A percentile compares a stretch with the other conserved stretches of the same genome.
These are phyloP conservation scores for Griposia aprilina DNA, from an alignment of 2,888 invertebrate genomes.

Conservation along the genomic window DNA sequence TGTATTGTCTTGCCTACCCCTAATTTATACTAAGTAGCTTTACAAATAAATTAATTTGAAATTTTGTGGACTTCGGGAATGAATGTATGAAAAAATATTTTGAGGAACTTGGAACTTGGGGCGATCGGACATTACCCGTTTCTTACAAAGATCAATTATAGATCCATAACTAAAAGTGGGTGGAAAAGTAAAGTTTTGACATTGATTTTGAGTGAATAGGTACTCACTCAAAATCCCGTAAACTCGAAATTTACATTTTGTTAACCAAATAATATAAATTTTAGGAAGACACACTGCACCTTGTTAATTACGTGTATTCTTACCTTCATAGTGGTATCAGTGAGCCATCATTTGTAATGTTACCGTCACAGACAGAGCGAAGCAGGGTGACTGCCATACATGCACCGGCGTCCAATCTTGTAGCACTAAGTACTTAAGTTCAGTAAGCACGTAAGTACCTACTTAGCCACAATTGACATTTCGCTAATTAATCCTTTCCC, in stretches of 20 bases:
- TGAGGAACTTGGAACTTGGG: too few relatives aligned
- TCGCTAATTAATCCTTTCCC: slow-evolving; percentile 48
- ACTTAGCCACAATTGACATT: slow-evolving; percentile 26
- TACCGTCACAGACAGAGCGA: neutral
- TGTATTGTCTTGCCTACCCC: neutral
- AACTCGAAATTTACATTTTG: neutral
- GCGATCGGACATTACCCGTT: too few relatives aligned
- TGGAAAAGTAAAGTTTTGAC: neutral
- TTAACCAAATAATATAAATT: neutral
- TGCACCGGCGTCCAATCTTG: neutral
- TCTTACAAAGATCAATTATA: neutral
- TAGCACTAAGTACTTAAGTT: neutral
- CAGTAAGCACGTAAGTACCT: neutral
- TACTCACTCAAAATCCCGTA: too few relatives aligned
- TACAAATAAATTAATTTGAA: too few relatives aligned
- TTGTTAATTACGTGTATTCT: neutral
- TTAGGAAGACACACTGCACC: neutral
- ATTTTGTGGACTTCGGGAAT: too few relatives aligned
- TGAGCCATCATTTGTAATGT: neutral
- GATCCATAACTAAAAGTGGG: neutral
- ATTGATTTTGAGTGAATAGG: neutral
- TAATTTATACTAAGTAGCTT: neutral
- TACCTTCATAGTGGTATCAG: too few relatives aligned
- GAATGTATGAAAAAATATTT: too few relatives aligned
- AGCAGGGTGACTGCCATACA: neutral